Conservation (phyloP, 2,888 invertebrate species). For the Spilarctia lutea region DNA sequence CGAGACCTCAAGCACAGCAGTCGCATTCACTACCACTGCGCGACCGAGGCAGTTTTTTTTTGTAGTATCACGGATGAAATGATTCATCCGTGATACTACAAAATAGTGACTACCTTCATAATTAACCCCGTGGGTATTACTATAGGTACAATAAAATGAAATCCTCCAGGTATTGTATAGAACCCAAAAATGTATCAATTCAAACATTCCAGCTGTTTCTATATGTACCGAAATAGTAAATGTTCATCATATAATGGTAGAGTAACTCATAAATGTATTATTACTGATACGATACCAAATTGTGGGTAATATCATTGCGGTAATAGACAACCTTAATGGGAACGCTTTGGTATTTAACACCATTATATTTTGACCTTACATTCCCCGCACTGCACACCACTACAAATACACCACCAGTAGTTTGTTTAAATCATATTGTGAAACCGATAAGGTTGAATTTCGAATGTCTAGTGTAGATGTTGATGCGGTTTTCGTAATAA, state of each 20-base stretch:
- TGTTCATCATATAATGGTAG: slow-evolving; percentile 54
- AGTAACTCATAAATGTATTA: slow-evolving; percentile 66
- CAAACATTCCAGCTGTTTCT: slow-evolving; percentile 27
- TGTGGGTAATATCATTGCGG: slow-evolving; percentile 76
- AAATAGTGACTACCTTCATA: too few species aligned
- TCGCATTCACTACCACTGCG: too few species aligned
- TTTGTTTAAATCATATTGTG: fast-evolving
- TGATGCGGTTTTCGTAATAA: slow-evolving; percentile 33
- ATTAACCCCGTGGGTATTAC: neutral
- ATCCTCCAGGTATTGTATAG: neutral
- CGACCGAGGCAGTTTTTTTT: too few species aligned
- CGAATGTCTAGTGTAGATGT: neutral
- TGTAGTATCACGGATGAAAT: too few species aligned
- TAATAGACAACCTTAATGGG: slow-evolving; percentile 75
- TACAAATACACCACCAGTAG: slow-evolving; percentile 38
- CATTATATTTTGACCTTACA: slow-evolving; percentile 53
- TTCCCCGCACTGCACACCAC: slow-evolving; percentile 47
- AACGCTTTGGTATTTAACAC: slow-evolving; percentile 66
- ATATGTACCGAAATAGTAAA: slow-evolving; percentile 40
- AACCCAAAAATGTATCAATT: neutral
- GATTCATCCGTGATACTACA: too few species aligned
- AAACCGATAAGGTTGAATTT: slow-evolving; percentile 20
- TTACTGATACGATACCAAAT: slow-evolving; percentile 72
- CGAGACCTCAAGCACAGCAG: too few species aligned
- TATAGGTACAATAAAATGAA: neutral